phyloP scores from a whole-genome alignment of 2,797 vertebrate species.

The Cryptoprocta ferox region DNA sequence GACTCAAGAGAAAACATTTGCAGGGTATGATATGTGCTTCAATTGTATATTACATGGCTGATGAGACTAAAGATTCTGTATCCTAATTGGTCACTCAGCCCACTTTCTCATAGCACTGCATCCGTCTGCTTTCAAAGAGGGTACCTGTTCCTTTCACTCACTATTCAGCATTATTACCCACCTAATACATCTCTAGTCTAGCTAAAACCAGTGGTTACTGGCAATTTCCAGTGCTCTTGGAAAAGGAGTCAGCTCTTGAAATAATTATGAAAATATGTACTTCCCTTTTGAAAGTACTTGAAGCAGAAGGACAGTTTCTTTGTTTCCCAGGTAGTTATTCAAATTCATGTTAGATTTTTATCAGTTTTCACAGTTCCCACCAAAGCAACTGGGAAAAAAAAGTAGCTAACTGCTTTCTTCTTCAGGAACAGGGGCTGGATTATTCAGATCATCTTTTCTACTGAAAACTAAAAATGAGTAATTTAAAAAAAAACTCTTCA shows the following conservation, averaged over 20 bases:
- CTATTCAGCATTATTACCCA: neutral
- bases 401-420: neutral
- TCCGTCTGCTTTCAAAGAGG: neutral
- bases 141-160: neutral
- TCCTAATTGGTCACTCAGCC: neutral
- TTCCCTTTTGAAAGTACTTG: neutral
- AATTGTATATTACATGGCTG: neutral
- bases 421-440: neutral
- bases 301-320: neutral
- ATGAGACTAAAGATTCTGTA: neutral
- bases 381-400: neutral
- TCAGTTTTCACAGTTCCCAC: neutral
- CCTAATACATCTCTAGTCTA: neutral
- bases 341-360: too few relatives aligned
- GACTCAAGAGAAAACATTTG: constrained; percentile 6
- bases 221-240: neutral
- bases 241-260: neutral
- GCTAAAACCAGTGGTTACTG: neutral
- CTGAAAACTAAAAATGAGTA: neutral
- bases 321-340: neutral
- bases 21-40: neutral
- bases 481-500: neutral
- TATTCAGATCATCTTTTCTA: neutral
- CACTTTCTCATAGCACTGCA: neutral
- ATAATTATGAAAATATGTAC: neutral